Evolutionary conservation across 2,797 vertebrate genomes (phyloP).

Genomic region (Diglossa cyanea): DNA sequence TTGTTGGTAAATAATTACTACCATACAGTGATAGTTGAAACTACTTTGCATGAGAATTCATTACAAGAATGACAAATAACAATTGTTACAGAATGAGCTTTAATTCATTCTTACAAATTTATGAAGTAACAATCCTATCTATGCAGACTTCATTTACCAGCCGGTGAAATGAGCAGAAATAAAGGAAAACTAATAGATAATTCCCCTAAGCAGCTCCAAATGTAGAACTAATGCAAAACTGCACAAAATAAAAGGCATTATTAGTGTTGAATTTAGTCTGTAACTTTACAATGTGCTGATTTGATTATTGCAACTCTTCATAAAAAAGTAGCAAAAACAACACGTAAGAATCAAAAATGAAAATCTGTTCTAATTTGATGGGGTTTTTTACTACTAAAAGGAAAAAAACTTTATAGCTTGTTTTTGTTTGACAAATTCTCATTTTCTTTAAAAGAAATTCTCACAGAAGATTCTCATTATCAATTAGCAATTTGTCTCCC

Average conservation of each 20-base stretch:
- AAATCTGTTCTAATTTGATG: background rate
- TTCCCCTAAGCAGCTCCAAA: background rate
- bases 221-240: background rate
- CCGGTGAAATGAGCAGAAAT: slow-evolving; percentile 31
- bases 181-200: slow-evolving; percentile 35
- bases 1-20: slow-evolving; percentile 44
- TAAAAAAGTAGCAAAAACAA: background rate
- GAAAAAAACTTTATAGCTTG: background rate
- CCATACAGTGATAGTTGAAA: background rate
- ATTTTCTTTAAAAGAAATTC: background rate
- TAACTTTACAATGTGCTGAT: background rate
- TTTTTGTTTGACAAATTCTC: background rate
- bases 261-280: background rate
- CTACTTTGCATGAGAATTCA: slow-evolving; percentile 34
- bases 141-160: slow-evolving; percentile 36
- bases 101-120: slow-evolving; percentile 28
- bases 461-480: background rate
- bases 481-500: slow-evolving; percentile 20
- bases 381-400: background rate
- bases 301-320: background rate
- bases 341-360: background rate
- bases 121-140: slow-evolving; percentile 49
- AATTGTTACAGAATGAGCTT: slow-evolving; percentile 22
- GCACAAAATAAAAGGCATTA: background rate
- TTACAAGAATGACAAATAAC: slow-evolving; percentile 23